Conservation (phyloP, 1,140 invertebrate species). For the Conus betulinus region DNA sequence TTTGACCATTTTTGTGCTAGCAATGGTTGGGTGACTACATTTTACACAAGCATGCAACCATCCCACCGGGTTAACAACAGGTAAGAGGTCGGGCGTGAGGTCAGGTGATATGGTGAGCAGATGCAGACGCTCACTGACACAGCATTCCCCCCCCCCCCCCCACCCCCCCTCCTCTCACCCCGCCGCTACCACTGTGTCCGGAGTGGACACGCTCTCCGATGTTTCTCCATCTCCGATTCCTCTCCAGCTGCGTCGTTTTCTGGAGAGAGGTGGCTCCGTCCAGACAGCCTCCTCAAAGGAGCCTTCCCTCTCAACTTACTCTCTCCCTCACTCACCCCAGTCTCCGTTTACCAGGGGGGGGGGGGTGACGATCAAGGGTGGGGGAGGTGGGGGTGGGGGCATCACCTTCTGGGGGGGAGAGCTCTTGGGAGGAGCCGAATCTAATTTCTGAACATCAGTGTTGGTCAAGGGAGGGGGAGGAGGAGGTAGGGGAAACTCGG, state of each 20-base stretch:
- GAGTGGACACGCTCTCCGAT: slow-evolving; percentile 52
- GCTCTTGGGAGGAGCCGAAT: not conserved
- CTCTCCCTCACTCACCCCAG: not conserved
- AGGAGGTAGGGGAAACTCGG: slow-evolving; percentile 14
- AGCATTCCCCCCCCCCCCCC: too few species aligned
- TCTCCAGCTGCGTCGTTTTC: not conserved
- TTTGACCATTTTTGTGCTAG: too few species aligned
- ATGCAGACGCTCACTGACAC: too few species aligned
- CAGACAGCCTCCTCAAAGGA: not conserved
- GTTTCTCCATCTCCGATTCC: slow-evolving; percentile 40
- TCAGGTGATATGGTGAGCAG: too few species aligned
- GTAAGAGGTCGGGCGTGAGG: too few species aligned
- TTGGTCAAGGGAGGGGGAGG: not conserved
- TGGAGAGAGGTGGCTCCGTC: not conserved
- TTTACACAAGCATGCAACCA: too few species aligned
- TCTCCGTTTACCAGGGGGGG: not conserved
- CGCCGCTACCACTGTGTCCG: slow-evolving; percentile 50
- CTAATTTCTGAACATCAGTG: not conserved
- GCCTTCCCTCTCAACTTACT: not conserved
- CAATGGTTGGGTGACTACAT: too few species aligned
- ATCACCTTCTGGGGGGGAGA: not conserved
- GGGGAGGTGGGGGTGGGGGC: slow-evolving; percentile 31
- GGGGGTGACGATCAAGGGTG: slow-evolving; percentile 2
- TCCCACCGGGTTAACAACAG: too few species aligned
- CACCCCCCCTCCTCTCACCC: not conserved